phyloP scores from a whole-genome alignment of 2,888 invertebrate genomes.

The Aporophyla nigra region DNA sequence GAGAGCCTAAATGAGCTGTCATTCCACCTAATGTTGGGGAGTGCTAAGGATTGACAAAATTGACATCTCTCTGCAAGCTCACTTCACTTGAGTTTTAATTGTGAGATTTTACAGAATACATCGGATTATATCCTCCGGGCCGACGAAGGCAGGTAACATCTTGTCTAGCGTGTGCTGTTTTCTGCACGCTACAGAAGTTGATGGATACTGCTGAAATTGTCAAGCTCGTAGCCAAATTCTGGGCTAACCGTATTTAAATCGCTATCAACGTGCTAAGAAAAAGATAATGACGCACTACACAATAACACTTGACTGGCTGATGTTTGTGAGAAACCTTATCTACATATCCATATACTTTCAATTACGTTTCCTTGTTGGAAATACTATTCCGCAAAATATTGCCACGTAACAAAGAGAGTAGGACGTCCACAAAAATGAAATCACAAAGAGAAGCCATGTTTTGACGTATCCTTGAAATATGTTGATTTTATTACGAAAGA shows the following conservation, averaged over 20 bases:
- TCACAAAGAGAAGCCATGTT: background rate
- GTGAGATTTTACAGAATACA: background rate
- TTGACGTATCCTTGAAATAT: constrained; percentile 9
- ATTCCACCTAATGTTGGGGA: too few relatives aligned
- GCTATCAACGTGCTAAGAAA: too few relatives aligned
- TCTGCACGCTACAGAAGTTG: too few relatives aligned
- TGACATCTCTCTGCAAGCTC: background rate
- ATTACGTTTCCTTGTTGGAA: background rate
- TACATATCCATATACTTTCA: background rate
- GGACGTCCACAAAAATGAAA: background rate
- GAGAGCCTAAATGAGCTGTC: too few relatives aligned
- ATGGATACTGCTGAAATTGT: too few relatives aligned
- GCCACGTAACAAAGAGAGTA: constrained; percentile 7
- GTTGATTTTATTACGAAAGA: background rate
- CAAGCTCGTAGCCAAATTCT: too few relatives aligned
- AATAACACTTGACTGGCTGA: too few relatives aligned
- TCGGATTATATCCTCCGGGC: background rate
- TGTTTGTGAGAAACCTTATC: background rate
- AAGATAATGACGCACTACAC: too few relatives aligned
- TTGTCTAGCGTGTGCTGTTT: too few relatives aligned
- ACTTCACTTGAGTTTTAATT: background rate
- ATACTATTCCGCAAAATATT: background rate
- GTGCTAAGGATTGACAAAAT: too few relatives aligned
- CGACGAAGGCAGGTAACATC: background rate
- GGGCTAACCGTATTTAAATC: too few relatives aligned